Conservation (phyloP, 2,113 vertebrate genomes). For the Dasypus novemcinctus region DNA sequence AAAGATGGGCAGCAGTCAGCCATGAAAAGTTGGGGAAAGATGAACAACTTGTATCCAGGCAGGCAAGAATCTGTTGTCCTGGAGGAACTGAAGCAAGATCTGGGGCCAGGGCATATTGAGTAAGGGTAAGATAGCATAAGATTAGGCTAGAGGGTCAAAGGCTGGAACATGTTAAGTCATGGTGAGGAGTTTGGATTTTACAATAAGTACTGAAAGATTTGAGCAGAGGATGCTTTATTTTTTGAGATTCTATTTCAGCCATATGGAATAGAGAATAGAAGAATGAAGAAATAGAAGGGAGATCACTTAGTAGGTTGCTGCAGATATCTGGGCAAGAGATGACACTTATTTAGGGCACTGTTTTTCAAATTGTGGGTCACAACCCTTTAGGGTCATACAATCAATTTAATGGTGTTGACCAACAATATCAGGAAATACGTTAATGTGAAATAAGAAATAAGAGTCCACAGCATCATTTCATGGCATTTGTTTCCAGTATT, state of each 20-base stretch:
- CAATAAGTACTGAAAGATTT: not conserved
- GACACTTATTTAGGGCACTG: not conserved
- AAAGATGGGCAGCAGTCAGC: not conserved
- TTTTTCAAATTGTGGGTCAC: not conserved
- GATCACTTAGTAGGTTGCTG: not conserved
- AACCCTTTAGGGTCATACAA: not conserved
- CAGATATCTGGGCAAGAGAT: not conserved
- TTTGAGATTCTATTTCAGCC: not conserved
- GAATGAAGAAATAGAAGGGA: not conserved
- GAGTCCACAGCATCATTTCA: not conserved
- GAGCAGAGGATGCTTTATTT: not conserved
- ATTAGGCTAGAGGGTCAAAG: not conserved
- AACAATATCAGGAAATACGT: not conserved
- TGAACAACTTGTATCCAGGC: not conserved
- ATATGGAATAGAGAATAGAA: not conserved
- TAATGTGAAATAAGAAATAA: not conserved
- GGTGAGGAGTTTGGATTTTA: slow-evolving; percentile 11
- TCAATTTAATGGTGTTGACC: not conserved
- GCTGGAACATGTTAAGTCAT: not conserved
- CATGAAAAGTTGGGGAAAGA: not conserved
- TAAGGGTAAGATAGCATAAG: not conserved
- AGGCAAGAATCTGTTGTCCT: not conserved
- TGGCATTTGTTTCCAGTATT: not conserved
- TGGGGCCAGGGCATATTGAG: not conserved
- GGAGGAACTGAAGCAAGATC: slow-evolving; percentile 28